phyloP scores from a whole-genome alignment of 2,888 invertebrate genomes.

The Callimorpha dominula region DNA sequence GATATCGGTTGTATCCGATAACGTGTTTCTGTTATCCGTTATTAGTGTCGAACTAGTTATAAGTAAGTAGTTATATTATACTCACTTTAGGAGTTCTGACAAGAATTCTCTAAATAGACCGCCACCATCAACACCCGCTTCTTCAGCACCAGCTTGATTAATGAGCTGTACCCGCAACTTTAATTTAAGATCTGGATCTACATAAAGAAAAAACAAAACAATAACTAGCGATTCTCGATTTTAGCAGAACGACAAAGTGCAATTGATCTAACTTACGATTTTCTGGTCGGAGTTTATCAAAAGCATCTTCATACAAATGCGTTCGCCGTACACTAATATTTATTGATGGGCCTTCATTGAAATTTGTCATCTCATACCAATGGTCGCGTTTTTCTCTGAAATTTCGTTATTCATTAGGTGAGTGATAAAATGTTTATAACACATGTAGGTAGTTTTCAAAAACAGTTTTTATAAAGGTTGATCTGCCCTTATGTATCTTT shows the following conservation, averaged over 20 bases:
- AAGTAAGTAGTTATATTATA: constrained; percentile 10
- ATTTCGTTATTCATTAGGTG: constrained; percentile 16
- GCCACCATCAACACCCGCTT: constrained; percentile 99
- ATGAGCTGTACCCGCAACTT: constrained; percentile 96
- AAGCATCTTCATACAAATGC: constrained; percentile 99
- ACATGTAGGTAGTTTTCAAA: background rate
- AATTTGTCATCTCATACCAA: constrained; percentile 91
- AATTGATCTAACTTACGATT: constrained; percentile 88
- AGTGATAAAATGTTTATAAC: background rate
- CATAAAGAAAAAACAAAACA: constrained; percentile 22
- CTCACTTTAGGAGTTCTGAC: constrained; percentile 94
- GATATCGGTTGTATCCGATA: too few species aligned
- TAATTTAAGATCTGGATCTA: constrained; percentile 94
- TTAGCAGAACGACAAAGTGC: background rate
- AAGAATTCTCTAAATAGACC: constrained; percentile 98
- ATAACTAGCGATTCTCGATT: background rate
- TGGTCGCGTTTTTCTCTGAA: constrained; percentile 89
- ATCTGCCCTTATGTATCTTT: background rate
- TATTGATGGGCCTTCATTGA: constrained; percentile 91
- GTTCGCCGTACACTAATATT: constrained; percentile 93
- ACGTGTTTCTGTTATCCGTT: background rate
- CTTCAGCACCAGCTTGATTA: constrained; percentile 96
- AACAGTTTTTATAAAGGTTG: background rate
- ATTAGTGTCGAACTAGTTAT: background rate
- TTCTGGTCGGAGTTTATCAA: constrained; percentile 95